Evolutionary conservation across 1,140 invertebrate genomes (phyloP).

Genomic region (Caenorhabditis tropicalis): DNA sequence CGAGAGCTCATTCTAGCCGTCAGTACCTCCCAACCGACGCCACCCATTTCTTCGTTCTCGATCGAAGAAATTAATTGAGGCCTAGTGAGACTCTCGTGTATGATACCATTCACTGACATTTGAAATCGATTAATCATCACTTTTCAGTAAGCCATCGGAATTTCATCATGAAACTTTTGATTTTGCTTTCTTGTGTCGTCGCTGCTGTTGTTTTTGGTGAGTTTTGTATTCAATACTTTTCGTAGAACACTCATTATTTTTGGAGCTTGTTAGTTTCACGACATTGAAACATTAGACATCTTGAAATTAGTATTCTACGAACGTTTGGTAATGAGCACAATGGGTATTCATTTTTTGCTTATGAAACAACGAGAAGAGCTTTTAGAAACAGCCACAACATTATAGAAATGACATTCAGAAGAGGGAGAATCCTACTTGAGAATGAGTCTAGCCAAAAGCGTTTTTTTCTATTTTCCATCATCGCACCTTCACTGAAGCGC

Average conservation of each 20-base stretch:
- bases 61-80: not conserved
- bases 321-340: not conserved
- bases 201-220: conserved; percentile 3
- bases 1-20: conserved; percentile 27
- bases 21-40: conserved; percentile 1
- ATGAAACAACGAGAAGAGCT: not conserved
- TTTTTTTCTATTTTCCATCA: not conserved
- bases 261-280: no score
- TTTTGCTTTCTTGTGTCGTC: conserved; percentile 8
- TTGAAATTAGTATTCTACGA: not conserved
- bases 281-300: not conserved
- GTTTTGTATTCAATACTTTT: not conserved
- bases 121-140: not conserved
- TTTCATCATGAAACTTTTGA: conserved; percentile 20
- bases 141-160: conserved; percentile 13
- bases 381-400: not conserved
- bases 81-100: not conserved
- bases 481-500: not conserved
- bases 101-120: not conserved
- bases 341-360: not conserved
- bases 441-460: not conserved
- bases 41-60: not conserved
- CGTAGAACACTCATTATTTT: no score
- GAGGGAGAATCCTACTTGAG: not conserved
- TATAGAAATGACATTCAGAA: not conserved